Percentiles rank a stretch among this genome's conserved stretches.
These are phyloP conservation scores for Lophotriccus pileatus DNA, from an alignment of 2,797 vertebrate genomes.

Conservation along the genomic window DNA sequence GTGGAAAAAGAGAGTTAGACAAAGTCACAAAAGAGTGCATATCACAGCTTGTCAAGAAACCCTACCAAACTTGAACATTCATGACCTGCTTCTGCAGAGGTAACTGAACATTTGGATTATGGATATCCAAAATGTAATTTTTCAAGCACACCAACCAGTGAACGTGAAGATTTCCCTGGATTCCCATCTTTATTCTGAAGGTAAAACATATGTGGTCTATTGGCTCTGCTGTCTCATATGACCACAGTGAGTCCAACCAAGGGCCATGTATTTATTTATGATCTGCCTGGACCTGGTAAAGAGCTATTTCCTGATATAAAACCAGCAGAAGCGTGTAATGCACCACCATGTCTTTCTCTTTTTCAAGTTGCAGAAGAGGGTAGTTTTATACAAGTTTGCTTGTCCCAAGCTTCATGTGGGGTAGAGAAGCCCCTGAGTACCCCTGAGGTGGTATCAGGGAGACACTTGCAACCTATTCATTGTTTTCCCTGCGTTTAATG, in stretches of 20 bases:
- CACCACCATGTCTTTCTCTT: not conserved
- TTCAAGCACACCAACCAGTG: not conserved
- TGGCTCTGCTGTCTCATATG: not conserved
- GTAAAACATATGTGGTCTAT: accelerated
- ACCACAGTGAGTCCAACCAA: not conserved
- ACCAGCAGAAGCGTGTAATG: not conserved
- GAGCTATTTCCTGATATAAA: not conserved
- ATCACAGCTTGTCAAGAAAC: not conserved
- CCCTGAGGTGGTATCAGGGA: not conserved
- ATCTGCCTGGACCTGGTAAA: not conserved
- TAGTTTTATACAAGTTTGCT: not conserved
- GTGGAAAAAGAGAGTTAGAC: not conserved
- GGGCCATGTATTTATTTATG: not conserved
- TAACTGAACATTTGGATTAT: not conserved
- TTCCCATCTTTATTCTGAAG: not conserved
- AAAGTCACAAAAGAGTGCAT: not conserved
- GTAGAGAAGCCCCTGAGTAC: not conserved
- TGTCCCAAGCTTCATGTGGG: not conserved
- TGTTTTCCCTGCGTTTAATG: not conserved
- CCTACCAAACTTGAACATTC: not conserved
- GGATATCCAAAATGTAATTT: not conserved
- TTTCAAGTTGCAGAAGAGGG: not conserved
- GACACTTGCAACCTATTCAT: not conserved
- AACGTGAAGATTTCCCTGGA: not conserved
- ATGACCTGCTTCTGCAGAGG: not conserved